A percentile compares a stretch with the other conserved stretches of the same genome.
phyloP scores from a whole-genome alignment of 1,140 invertebrate species.

The Drosophila albomicans region DNA sequence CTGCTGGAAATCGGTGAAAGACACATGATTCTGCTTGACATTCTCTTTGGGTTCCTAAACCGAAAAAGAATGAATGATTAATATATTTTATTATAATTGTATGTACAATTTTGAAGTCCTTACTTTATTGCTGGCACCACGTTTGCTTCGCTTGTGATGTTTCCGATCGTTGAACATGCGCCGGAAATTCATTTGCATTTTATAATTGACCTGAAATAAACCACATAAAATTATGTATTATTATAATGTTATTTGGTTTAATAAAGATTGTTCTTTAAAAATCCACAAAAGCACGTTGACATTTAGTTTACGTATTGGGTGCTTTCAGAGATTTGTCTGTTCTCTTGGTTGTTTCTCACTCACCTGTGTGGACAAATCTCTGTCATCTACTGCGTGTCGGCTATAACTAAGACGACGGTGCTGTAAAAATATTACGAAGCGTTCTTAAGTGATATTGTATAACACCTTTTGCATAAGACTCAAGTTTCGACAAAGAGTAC shows the following conservation, averaged over 20 bases:
- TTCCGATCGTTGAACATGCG: conserved; percentile 92
- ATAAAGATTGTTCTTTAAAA: not conserved
- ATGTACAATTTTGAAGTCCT: not conserved
- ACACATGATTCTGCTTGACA: conserved; percentile 92
- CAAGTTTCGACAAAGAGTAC: conserved; percentile 19
- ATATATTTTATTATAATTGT: not conserved
- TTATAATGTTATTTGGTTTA: too few relatives aligned
- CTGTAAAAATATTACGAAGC: conserved; percentile 86
- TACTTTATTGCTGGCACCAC: conserved; percentile 90
- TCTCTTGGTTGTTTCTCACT: conserved; percentile 48
- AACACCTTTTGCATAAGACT: conserved; percentile 23
- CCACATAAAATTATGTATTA: not conserved
- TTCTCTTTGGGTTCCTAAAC: conserved; percentile 85
- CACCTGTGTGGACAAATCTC: conserved; percentile 91
- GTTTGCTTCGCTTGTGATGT: conserved; percentile 93
- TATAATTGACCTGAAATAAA: conserved; percentile 91
- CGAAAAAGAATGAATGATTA: not conserved
- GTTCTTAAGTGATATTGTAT: conserved; percentile 44
- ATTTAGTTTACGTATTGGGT: conserved; percentile 1
- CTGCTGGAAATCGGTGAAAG: conserved; percentile 94
- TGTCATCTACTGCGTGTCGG: conserved; percentile 94
- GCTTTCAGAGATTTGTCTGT: conserved; percentile 53
- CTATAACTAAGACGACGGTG: conserved; percentile 95
- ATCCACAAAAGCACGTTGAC: conserved; percentile 33
- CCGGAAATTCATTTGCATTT: conserved; percentile 95